phyloP scores from a whole-genome alignment of 1,140 invertebrate genomes.

The Cydia amplana region DNA sequence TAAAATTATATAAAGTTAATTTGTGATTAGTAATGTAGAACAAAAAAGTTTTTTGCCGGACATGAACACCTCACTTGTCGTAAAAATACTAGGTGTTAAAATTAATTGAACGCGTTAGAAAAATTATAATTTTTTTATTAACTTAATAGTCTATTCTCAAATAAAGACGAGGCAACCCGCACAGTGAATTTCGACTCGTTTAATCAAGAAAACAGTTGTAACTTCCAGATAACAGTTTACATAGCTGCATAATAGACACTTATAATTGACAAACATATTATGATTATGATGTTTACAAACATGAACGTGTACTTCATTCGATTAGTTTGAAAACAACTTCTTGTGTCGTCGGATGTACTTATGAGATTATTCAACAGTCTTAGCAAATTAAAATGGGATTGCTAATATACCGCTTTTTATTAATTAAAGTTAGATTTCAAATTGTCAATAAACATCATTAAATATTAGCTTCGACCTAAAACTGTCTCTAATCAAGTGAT shows the following conservation, averaged over 20 bases:
- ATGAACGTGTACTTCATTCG: background rate
- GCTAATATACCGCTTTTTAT: background rate
- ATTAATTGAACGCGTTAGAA: too few species aligned
- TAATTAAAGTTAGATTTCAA: too few species aligned
- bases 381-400: background rate
- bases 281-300: background rate
- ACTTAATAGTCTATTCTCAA: too few species aligned
- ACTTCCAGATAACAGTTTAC: too few species aligned
- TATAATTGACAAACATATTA: background rate
- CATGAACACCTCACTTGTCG: too few species aligned
- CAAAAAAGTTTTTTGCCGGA: too few species aligned
- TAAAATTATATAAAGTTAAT: too few species aligned
- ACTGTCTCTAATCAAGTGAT: background rate
- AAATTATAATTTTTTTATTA: too few species aligned
- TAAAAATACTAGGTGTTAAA: too few species aligned
- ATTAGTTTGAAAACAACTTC: background rate
- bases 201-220: background rate
- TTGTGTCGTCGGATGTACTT: background rate
- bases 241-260: background rate
- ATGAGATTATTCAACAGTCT: background rate
- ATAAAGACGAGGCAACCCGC: too few species aligned
- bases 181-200: background rate
- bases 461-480: background rate
- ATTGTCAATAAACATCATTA: background rate
- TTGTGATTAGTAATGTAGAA: too few species aligned